A percentile compares a stretch with the other conserved stretches of the same genome.
phyloP scores from a whole-genome alignment of 2,797 vertebrate species.

The Monodelphis domestica region DNA sequence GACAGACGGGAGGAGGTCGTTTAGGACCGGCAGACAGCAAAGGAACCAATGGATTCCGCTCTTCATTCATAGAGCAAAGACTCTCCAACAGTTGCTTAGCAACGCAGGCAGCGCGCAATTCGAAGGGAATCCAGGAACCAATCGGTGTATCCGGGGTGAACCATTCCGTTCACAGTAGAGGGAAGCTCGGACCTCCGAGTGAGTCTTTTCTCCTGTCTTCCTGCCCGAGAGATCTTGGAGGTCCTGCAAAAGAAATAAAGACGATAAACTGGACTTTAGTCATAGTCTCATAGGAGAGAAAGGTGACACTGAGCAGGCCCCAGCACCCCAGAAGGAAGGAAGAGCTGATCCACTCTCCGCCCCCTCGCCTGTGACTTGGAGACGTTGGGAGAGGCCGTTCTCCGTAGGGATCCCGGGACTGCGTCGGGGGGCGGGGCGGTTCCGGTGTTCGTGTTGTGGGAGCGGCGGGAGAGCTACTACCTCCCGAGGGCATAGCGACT shows the following conservation, averaged over 20 bases:
- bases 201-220: conserved; percentile 62
- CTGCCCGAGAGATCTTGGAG: not conserved
- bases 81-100: conserved; percentile 59
- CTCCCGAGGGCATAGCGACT: not conserved
- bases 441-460: not conserved
- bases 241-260: not conserved
- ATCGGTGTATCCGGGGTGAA: conserved; percentile 79
- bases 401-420: not conserved
- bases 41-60: rapidly evolving
- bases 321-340: not conserved
- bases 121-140: conserved; percentile 76
- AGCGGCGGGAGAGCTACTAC: not conserved
- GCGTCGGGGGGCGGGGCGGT: conserved; percentile 26
- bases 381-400: not conserved
- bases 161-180: conserved; percentile 54
- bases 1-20: rapidly evolving
- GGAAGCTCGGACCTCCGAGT: not conserved
- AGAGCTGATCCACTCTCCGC: not conserved
- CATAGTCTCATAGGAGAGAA: not conserved
- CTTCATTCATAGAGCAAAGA: rapidly evolving
- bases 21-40: not conserved
- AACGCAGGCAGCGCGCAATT: conserved; percentile 73
- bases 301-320: not conserved
- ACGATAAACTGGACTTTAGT: rapidly evolving
- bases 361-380: not conserved